Base-by-base conservation (phyloP, 2,888 invertebrate genomes). In the Rhorus exstirpatorius region DNA sequence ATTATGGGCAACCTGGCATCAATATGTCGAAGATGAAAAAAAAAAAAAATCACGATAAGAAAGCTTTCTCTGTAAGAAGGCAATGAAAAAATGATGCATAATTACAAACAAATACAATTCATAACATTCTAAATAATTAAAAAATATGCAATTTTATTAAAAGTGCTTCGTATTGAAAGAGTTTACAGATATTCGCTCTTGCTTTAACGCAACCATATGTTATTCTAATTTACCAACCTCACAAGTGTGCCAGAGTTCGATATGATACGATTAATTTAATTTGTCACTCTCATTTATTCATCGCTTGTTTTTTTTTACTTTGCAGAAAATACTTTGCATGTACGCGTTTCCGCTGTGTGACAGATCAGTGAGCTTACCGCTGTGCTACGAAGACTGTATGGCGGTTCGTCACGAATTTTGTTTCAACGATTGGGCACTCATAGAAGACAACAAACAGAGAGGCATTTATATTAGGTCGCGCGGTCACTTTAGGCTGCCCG, bases 381-480 rank as follows among this genome's bases (percentile, higher is more conserved):
- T 98, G 3, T 98, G 98, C 93, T 97, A 97, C 90, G 98, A 99
- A 94, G 98, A 98, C 92, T 99, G 99, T 92, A 95, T 97, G 91
- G 98, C 98, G 71, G 97, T 98, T 26, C 96, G 96, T 91, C 96
- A 97, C 92, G 95, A 98, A 90, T 97, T 98, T 93, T 99, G 99
- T 93, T 98, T 97, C 93, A 97, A 97, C 90, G 97, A 98, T 91
- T 99, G 99, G 98, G 97, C 97, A 24, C 94, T 97, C 77, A 96
- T 98, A 75, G 97, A 98, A 93, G 97, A 97, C 89, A 97, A 97
- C 91, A 98, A 97, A 91, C 95, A 95, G 80, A 95, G 96, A 81
- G 96, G 96, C 55, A 96, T 97, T 81, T 96, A 94, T 91, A 96
- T 97, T 87, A 96, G 97, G 92, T 96, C 96, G 24, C 94, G 97